A percentile compares a stretch with the other conserved stretches of the same genome.
These are phyloP conservation scores for Brienomyrus longianalis DNA, from an alignment of 2,113 vertebrate species.

Conservation along the genomic window DNA sequence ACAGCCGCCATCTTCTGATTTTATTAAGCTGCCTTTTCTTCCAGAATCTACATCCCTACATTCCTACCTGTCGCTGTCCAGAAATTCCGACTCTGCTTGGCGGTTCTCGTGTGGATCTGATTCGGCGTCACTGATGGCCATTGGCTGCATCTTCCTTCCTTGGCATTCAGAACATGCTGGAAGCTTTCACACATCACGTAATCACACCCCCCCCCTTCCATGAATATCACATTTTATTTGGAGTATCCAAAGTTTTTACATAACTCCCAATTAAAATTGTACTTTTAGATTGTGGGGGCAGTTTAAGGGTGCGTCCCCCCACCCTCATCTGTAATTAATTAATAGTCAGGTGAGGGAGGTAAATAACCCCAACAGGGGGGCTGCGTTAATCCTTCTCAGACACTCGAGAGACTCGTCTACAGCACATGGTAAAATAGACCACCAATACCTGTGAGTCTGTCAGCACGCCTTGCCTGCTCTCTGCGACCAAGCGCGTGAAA, in stretches of 20 bases:
- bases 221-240: neutral
- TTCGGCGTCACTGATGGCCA: neutral
- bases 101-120: neutral
- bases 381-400: conserved; percentile 7
- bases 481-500: neutral
- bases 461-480: neutral
- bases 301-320: neutral
- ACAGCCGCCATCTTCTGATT: neutral
- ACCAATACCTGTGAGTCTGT: neutral
- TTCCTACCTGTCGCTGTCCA: neutral
- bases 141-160: neutral
- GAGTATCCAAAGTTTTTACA: conserved; percentile 1
- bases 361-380: conserved; percentile 28
- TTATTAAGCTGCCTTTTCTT: neutral
- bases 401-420: neutral
- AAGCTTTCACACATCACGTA: neutral
- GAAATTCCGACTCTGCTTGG: neutral
- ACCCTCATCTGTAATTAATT: conserved; percentile 57
- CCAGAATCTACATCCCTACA: neutral
- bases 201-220: neutral
- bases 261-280: neutral
- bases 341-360: conserved; percentile 53
- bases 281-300: neutral
- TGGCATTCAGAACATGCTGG: neutral
- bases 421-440: conserved; percentile 5